These are phyloP conservation scores for Euplagia quadripunctaria DNA, from an alignment of 2,888 invertebrate genomes.

Conservation along the genomic window DNA sequence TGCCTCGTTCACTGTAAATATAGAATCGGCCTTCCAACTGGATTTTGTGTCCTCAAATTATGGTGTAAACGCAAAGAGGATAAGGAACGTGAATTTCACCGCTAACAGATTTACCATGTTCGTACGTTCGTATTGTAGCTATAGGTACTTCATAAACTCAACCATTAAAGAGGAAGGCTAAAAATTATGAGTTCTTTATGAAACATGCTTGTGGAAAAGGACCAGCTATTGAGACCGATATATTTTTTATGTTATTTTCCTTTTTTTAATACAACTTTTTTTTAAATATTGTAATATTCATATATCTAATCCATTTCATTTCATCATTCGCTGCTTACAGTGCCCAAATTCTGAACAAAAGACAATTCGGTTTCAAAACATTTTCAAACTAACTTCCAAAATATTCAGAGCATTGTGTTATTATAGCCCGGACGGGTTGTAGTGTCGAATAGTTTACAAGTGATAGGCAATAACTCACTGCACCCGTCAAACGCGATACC, in stretches of 20 bases:
- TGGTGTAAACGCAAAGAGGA: neutral
- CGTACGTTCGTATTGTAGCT: too few relatives aligned
- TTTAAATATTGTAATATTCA: too few relatives aligned
- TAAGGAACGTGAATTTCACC: neutral
- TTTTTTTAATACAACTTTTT: too few relatives aligned
- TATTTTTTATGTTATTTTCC: neutral
- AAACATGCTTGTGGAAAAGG: neutral
- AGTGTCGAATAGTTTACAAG: neutral
- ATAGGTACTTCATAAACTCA: too few relatives aligned
- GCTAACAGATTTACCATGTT: neutral
- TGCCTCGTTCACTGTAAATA: slow-evolving; percentile 6
- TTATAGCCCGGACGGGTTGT: neutral
- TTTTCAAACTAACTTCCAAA: neutral
- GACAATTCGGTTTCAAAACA: neutral
- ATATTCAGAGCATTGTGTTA: neutral
- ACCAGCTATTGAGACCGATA: neutral
- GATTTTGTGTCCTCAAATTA: slow-evolving; percentile 5
- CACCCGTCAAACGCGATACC: neutral
- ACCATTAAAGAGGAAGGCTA: too few relatives aligned
- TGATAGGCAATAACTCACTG: neutral
- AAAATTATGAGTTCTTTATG: neutral
- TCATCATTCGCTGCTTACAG: neutral
- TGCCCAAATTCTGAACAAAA: neutral
- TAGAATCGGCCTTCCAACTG: slow-evolving; percentile 7
- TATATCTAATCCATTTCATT: too few relatives aligned